phyloP scores from a whole-genome alignment of 2,113 vertebrate species.

The Notarius quadriscutis region DNA sequence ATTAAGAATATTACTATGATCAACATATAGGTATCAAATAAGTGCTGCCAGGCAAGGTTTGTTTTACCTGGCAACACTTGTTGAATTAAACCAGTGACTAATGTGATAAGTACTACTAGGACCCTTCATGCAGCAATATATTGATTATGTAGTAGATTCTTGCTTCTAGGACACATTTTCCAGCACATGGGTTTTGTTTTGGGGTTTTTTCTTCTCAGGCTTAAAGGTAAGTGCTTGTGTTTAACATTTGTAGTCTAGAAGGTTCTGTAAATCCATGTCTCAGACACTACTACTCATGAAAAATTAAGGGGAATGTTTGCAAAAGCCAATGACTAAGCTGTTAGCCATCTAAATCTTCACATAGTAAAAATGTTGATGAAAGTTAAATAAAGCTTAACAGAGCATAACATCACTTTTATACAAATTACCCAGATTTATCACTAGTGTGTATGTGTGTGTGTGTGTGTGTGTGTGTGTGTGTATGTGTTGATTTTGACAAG shows the following conservation, averaged over 20 bases:
- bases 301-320: neutral
- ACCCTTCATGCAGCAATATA: neutral
- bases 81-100: neutral
- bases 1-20: too few species aligned
- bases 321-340: neutral
- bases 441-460: neutral
- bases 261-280: neutral
- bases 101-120: neutral
- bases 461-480: constrained; percentile 12
- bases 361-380: neutral
- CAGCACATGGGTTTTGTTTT: neutral
- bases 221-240: neutral
- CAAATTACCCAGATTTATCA: constrained; percentile 6
- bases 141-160: neutral
- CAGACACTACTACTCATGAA: neutral
- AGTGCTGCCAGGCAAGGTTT: too few species aligned
- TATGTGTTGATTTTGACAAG: neutral
- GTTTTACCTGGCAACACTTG: too few species aligned
- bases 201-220: neutral
- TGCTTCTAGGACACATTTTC: neutral
- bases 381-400: neutral
- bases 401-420: neutral
- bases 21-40: too few species aligned
- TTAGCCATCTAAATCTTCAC: neutral
- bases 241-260: neutral